A percentile compares a stretch with the other conserved stretches of the same genome.
These are phyloP conservation scores for Cynoglossus semilaevis DNA, from an alignment of 2,113 vertebrate species.

Conservation along the genomic window DNA sequence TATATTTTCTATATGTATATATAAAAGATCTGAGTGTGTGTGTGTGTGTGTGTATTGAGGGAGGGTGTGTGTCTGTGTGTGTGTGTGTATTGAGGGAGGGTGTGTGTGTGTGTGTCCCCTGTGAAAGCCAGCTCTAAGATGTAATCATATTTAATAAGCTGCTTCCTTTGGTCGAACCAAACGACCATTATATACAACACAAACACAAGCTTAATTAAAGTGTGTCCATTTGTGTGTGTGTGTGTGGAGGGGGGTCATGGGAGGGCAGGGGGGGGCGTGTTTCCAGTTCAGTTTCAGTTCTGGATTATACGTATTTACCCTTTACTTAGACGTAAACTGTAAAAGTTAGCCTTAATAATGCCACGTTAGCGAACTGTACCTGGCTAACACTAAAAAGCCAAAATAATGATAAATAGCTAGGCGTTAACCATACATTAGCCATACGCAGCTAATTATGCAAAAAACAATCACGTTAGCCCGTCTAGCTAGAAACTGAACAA, in stretches of 20 bases:
- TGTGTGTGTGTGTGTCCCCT: conserved; percentile 31
- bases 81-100: conserved; percentile 13
- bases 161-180: conserved; percentile 59
- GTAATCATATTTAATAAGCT: conserved; percentile 67
- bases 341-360: too few relatives aligned
- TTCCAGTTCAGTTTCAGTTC: not conserved
- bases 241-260: not conserved
- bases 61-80: conserved; percentile 6
- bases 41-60: conserved; percentile 4
- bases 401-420: too few relatives aligned
- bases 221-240: conserved; percentile 21
- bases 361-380: too few relatives aligned
- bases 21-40: too few relatives aligned
- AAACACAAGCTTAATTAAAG: conserved; percentile 66
- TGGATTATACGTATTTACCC: too few relatives aligned
- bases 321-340: too few relatives aligned
- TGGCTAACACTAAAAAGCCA: too few relatives aligned
- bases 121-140: conserved; percentile 46
- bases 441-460: too few relatives aligned
- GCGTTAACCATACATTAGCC: too few relatives aligned
- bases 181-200: conserved; percentile 53
- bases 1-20: too few relatives aligned
- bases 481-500: too few relatives aligned
- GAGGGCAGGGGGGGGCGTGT: not conserved
- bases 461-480: too few relatives aligned